Conservation (phyloP, 2,113 vertebrate genomes). For the Ibidorhyncha struthersii region DNA sequence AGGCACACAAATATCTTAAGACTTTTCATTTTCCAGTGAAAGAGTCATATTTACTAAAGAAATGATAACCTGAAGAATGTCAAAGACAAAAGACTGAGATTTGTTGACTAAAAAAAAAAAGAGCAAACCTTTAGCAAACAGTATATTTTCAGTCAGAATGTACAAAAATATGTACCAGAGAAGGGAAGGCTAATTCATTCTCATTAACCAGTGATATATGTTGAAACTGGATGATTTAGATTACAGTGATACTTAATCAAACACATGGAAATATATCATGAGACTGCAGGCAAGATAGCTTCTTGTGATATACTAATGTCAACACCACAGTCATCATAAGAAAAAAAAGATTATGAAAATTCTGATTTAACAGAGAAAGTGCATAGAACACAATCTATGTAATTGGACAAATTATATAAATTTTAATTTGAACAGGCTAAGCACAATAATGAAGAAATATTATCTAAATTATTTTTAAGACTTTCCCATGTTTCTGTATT, state of each 20-base stretch:
- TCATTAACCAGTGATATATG: neutral
- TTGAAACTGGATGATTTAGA: neutral
- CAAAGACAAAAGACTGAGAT: neutral
- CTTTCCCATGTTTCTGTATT: neutral
- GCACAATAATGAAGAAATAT: neutral
- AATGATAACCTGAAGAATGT: neutral
- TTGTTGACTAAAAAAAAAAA: neutral
- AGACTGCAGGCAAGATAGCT: neutral
- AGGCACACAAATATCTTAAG: neutral
- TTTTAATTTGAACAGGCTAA: neutral
- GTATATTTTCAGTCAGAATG: neutral
- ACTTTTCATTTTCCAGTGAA: neutral
- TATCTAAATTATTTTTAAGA: neutral
- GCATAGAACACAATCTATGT: neutral
- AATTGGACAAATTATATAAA: neutral
- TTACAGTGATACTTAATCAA: neutral
- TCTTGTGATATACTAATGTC: neutral
- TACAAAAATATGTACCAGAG: neutral
- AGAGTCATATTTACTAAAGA: neutral
- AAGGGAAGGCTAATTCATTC: neutral
- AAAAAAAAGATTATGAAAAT: neutral
- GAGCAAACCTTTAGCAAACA: accelerated
- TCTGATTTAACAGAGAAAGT: neutral
- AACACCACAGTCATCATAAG: neutral
- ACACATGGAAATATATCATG: neutral